Evolutionary conservation across 2,113 vertebrate genomes (phyloP).

Genomic region (Ptilorrhoa leucosticta): DNA sequence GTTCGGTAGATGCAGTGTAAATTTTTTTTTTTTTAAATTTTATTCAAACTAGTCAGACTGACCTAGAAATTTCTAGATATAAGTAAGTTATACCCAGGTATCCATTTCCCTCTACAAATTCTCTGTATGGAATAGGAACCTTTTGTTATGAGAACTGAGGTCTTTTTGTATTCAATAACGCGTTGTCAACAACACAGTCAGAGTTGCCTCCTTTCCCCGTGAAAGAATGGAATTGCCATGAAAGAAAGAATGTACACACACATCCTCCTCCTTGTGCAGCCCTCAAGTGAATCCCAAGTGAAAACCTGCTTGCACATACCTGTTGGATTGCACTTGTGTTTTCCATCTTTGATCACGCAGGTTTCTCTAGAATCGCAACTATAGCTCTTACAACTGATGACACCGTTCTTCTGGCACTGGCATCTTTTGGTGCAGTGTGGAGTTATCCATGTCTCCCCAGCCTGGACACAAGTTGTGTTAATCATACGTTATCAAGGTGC

Average conservation of each 20-base stretch:
- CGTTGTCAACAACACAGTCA: neutral
- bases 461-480: slow-evolving; percentile 52
- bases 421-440: slow-evolving; percentile 72
- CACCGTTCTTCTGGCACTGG: slow-evolving; percentile 64
- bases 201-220: neutral
- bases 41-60: neutral
- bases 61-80: neutral
- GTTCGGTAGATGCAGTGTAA: neutral
- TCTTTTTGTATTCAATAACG: neutral
- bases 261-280: neutral
- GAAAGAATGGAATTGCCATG: neutral
- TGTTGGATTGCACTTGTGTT: slow-evolving; percentile 72
- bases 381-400: slow-evolving; percentile 59
- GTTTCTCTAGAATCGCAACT: slow-evolving; percentile 60
- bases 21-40: too few species aligned
- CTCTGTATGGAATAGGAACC: neutral
- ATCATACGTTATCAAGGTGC: neutral
- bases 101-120: neutral
- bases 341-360: slow-evolving; percentile 67
- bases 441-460: slow-evolving; percentile 77
- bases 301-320: slow-evolving; percentile 31
- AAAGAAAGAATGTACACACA: neutral
- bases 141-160: neutral
- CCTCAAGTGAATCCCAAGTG: neutral
- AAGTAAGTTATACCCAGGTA: neutral